Conservation (phyloP, 53 echinoderm and acorn worm genomes). For the Henricia sp. region DNA sequence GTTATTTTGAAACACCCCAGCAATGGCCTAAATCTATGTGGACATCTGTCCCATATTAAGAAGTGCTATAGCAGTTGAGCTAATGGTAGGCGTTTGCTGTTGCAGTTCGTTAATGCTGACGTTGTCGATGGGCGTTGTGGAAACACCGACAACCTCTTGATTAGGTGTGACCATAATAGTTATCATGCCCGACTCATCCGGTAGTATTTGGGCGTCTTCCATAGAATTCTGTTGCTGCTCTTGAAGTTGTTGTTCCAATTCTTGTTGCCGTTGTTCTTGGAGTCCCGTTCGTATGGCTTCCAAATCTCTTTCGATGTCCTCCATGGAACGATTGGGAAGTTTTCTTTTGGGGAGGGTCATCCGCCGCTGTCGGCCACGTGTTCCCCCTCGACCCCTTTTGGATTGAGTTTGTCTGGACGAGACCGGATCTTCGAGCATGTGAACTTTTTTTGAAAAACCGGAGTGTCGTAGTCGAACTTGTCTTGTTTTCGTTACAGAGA, state of each 20-base stretch:
- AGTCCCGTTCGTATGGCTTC: constrained; percentile 58
- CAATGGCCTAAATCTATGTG: not conserved
- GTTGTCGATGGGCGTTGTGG: constrained; percentile 5
- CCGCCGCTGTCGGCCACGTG: constrained; percentile 30
- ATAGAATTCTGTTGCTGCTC: not conserved
- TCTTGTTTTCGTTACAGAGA: constrained; percentile 85
- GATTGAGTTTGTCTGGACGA: not conserved
- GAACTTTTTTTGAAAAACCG: constrained; percentile 69
- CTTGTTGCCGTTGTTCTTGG: constrained; percentile 44
- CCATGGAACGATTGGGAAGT: constrained; percentile 47
- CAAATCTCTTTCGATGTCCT: constrained; percentile 64
- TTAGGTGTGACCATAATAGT: constrained; percentile 46
- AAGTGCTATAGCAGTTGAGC: constrained; percentile 53
- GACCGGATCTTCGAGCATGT: constrained; percentile 41
- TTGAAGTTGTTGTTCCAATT: not conserved
- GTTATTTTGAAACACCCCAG: not conserved
- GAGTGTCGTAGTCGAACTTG: constrained; percentile 76
- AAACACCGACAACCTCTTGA: constrained; percentile 44
- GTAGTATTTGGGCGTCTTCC: not conserved
- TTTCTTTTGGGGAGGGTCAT: constrained; percentile 22
- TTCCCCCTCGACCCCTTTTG: constrained; percentile 38
- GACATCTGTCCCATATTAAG: constrained; percentile 67
- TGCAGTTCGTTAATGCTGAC: constrained; percentile 29
- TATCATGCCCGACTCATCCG: constrained; percentile 22
- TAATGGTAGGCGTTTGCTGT: constrained; percentile 44